Conservation (phyloP, 2,797 vertebrate species). For the Choloepus didactylus region DNA sequence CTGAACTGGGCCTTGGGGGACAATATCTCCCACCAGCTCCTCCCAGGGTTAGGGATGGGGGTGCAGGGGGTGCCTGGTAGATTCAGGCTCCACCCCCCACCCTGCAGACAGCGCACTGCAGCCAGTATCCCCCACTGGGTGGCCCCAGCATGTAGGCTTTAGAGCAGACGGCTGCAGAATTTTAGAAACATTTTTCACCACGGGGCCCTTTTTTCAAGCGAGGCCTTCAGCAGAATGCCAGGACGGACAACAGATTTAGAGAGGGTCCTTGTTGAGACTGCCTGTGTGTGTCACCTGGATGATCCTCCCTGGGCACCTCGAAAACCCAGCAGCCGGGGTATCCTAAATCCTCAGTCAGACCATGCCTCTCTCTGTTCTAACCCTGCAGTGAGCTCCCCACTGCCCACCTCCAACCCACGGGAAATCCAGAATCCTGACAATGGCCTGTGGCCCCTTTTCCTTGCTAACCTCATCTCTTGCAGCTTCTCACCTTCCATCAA, state of each 20-base stretch:
- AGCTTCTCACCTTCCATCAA: neutral
- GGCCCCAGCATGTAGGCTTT: neutral
- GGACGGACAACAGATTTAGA: neutral
- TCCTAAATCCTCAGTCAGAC: too few species aligned
- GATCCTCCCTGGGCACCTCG: neutral
- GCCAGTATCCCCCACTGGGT: neutral
- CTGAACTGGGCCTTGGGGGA: neutral
- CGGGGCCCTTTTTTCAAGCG: neutral
- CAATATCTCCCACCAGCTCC: neutral
- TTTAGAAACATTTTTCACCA: neutral
- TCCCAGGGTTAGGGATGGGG: rapidly evolving
- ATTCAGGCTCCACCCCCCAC: neutral
- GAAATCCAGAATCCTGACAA: neutral
- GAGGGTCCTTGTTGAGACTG: neutral
- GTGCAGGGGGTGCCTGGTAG: neutral
- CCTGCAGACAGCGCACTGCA: neutral
- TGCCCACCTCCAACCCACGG: too few species aligned
- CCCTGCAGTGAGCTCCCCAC: neutral
- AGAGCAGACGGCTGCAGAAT: neutral
- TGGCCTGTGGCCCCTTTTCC: too few species aligned
- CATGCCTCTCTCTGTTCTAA: too few species aligned
- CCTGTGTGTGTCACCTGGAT: neutral
- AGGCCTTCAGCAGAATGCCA: neutral
- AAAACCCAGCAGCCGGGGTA: too few species aligned
- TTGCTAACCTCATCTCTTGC: neutral